These are phyloP conservation scores for Heteropelma amictum DNA, from an alignment of 2,888 invertebrate genomes.

Conservation along the genomic window DNA sequence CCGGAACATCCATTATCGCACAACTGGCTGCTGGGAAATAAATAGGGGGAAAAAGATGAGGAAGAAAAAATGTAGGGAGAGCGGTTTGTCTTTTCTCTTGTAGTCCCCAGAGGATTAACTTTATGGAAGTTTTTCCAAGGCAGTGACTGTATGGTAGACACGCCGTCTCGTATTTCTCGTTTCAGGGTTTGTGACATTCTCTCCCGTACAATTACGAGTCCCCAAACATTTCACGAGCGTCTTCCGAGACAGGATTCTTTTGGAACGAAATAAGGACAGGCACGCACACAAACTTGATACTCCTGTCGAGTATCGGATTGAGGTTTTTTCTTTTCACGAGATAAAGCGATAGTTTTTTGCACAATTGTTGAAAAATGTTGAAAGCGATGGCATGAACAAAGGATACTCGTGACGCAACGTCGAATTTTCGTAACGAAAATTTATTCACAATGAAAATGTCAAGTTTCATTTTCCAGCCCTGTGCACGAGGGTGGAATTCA, in stretches of 20 bases:
- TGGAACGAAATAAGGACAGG: background rate
- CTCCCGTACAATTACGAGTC: constrained; percentile 35
- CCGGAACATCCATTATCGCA: background rate
- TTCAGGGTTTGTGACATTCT: constrained; percentile 16
- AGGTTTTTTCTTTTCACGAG: background rate
- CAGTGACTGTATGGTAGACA: constrained; percentile 16
- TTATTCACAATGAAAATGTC: too few species aligned
- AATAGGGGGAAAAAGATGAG: constrained; percentile 16
- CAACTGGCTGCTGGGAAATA: constrained; percentile 10
- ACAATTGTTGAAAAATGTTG: background rate
- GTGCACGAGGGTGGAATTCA: too few species aligned
- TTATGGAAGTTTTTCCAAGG: constrained; percentile 22
- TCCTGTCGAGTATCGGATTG: background rate
- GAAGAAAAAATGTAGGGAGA: constrained; percentile 29
- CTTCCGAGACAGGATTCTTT: constrained; percentile 1
- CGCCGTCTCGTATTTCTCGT: constrained; percentile 28
- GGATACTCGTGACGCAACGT: too few species aligned
- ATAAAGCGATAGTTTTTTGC: background rate
- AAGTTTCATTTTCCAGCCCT: too few species aligned
- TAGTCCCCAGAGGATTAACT: constrained; percentile 17
- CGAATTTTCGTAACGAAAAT: too few species aligned
- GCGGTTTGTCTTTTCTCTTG: constrained; percentile 16
- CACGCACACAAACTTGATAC: background rate
- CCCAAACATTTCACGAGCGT: background rate
- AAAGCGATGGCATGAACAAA: background rate